A percentile compares a stretch with the other conserved stretches of the same genome.
phyloP scores from a whole-genome alignment of 37 sponge, comb jelly and placozoan species.

The Ianthella basta region DNA sequence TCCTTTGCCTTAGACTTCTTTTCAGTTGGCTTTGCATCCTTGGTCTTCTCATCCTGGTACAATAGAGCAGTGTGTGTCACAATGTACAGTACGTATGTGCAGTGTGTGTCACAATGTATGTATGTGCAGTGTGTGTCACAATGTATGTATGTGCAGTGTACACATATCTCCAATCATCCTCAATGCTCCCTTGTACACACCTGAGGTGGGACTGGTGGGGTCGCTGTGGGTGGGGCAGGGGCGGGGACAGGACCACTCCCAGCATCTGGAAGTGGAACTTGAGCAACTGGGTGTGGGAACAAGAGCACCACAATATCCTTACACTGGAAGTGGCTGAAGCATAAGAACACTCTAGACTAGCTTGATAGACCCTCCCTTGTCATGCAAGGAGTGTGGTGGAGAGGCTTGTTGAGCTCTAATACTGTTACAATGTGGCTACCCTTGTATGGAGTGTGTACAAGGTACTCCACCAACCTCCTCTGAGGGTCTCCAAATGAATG shows the following conservation, averaged over 20 bases:
- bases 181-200: not conserved
- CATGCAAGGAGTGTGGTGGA: too few relatives aligned
- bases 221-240: not conserved
- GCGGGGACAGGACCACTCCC: not conserved
- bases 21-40: slow-evolving; percentile 34
- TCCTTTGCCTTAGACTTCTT: slow-evolving; percentile 15
- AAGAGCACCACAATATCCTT: not conserved
- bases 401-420: too few relatives aligned
- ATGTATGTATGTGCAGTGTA: not conserved
- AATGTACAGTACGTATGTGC: not conserved
- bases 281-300: slow-evolving; percentile 21
- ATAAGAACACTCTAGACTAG: too few relatives aligned
- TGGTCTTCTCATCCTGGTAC: not conserved
- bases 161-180: not conserved
- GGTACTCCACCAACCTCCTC: slow-evolving; percentile 59
- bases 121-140: not conserved
- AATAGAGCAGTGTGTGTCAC: not conserved
- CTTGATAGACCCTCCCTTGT: too few relatives aligned
- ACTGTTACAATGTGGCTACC: too few relatives aligned
- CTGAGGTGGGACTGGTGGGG: not conserved
- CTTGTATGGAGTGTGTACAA: too few relatives aligned
- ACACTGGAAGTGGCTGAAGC: too few relatives aligned
- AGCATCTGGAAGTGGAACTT: slow-evolving; percentile 28
- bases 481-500: slow-evolving; percentile 57
- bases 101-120: not conserved